phyloP scores from a whole-genome alignment of 2,888 invertebrate genomes.

The Troglohyphantes excavatus region DNA sequence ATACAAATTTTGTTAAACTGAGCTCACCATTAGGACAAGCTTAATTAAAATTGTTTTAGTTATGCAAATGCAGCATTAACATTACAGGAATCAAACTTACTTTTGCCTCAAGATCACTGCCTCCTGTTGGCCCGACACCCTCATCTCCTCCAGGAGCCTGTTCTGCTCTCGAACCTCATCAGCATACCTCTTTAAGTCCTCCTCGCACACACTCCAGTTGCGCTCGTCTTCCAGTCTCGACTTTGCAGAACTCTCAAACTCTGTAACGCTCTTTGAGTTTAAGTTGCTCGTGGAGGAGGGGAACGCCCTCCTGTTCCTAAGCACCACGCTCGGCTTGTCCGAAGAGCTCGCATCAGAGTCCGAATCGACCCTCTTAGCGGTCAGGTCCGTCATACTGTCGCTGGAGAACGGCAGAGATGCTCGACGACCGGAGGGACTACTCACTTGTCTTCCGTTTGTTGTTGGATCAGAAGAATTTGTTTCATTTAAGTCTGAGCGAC shows the following conservation, averaged over 20 bases:
- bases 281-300: conserved; percentile 16
- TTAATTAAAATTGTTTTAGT: too few species aligned
- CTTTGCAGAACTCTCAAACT: neutral
- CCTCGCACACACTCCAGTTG: conserved; percentile 79
- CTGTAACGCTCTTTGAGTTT: neutral
- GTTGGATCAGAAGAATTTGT: too few species aligned
- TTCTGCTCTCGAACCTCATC: conserved; percentile 71
- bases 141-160: conserved; percentile 35
- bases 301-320: too few species aligned
- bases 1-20: too few species aligned
- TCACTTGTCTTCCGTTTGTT: too few species aligned
- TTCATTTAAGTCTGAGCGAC: too few species aligned
- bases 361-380: neutral
- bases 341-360: too few species aligned
- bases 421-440: too few species aligned
- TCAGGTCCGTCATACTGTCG: neutral
- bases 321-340: too few species aligned
- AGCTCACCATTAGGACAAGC: too few species aligned
- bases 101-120: conserved; percentile 14
- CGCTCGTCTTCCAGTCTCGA: neutral
- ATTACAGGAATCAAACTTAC: too few species aligned
- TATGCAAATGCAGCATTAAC: too few species aligned
- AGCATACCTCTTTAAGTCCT: conserved; percentile 58
- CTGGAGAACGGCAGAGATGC: neutral
- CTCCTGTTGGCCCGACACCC: conserved; percentile 19